Evolutionary conservation across 2,888 invertebrate genomes (phyloP).

Genomic region (Syrphus vitripennis): DNA sequence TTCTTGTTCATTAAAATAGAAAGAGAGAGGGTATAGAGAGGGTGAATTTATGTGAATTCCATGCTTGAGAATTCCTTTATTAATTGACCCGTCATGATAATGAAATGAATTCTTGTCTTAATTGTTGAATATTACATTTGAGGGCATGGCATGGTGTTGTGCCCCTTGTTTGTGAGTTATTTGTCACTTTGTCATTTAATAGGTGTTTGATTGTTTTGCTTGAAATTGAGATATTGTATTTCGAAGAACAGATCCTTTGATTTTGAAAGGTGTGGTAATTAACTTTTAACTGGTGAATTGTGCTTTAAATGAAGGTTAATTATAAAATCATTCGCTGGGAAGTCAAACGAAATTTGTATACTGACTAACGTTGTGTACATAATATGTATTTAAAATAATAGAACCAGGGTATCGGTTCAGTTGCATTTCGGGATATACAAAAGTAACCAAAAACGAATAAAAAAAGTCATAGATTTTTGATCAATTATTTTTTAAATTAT

Average conservation of each 20-base stretch:
- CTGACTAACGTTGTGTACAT: no score
- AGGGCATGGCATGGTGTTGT: conserved; percentile 10
- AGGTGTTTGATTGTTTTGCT: conserved; percentile 42
- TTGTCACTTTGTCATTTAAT: conserved; percentile 46
- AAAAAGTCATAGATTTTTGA: no score
- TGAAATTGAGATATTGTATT: conserved; percentile 35
- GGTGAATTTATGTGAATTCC: conserved; percentile 37
- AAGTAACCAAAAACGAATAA: no score
- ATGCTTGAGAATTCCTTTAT: conserved; percentile 57
- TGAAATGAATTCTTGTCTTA: conserved; percentile 66
- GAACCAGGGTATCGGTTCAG: no score
- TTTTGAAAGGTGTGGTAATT: conserved; percentile 26
- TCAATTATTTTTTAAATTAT: no score
- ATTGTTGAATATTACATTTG: conserved; percentile 61
- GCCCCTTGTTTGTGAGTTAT: conserved; percentile 27
- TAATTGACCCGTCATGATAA: conserved; percentile 66
- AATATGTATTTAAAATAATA: no score
- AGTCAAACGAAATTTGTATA: not conserved
- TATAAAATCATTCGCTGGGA: not conserved
- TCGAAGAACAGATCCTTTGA: not conserved
- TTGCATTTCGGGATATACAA: no score
- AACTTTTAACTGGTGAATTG: not conserved
- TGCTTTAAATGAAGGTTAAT: not conserved
- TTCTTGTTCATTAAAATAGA: not conserved
- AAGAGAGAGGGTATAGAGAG: not conserved